Base-by-base conservation (phyloP, 2,797 vertebrate species). In the Cryptoblepharus egeriae region DNA sequence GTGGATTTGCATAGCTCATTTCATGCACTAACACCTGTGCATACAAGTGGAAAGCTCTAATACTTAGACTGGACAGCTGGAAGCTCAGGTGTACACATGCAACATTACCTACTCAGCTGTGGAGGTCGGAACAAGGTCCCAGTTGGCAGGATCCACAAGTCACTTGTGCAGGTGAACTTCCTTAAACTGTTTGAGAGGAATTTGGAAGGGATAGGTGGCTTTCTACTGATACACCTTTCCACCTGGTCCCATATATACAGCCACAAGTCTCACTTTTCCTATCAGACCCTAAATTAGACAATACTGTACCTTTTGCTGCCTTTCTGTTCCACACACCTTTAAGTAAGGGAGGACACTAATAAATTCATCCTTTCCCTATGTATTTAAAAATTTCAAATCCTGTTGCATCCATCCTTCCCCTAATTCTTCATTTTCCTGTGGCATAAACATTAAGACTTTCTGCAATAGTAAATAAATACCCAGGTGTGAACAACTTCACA, bases 121-220 rank as follows among this genome's bases (percentile, higher is more conserved):
- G 69, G 65, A 89, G 79, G 52, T 79, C 26, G 63, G 70, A 35
- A 79, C 49, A 79, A 79, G 61, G 76, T 68, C 55, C 76, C 70
- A 60, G 32, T 70, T 74, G 69, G 61, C 24, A 74, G 60, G 74
- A 67, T 63, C 61, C 78, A 68, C 42, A 63, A 12, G 35, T 70
- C 39, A 10, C 70, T 74, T 74, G 37, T 26, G 42, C 60, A 65
- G 61, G 55, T 63, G 26, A 52, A 63, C 45, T 77, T 77, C 60
- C 58, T n/a, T 37, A 77, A 37, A 63, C 12, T 11, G 32, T 55
- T 20, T 68, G 76, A 42, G 24, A 45, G 37, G 70, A 57, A 67
- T 60, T 22, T 49, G 22, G 45, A 74, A 79, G 52, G 24, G 30
- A 26, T 26, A 39, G 12, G 57, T 20, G 1, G 20, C n/a, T n/a